These are phyloP conservation scores for Mylabris phalerata DNA, from an alignment of 1,140 invertebrate genomes.

Conservation along the genomic window DNA sequence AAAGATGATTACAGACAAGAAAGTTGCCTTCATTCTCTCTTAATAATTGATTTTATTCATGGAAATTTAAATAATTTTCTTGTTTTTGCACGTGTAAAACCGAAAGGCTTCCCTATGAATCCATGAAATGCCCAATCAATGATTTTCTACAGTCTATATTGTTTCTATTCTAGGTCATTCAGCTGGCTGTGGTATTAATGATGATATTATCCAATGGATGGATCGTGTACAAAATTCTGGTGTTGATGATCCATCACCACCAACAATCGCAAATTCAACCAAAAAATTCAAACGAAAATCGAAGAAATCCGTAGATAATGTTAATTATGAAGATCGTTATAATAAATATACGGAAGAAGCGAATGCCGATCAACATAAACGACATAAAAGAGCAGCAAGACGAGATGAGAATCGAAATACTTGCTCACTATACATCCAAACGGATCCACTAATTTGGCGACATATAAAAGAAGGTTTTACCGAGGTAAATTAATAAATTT, in stretches of 20 bases:
- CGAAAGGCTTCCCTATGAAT: not conserved
- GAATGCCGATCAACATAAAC: slow-evolving; percentile 49
- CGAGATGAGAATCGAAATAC: slow-evolving; percentile 68
- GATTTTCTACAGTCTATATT: not conserved
- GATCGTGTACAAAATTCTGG: slow-evolving; percentile 82
- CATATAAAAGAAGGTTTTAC: slow-evolving; percentile 71
- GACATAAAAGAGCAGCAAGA: slow-evolving; percentile 34
- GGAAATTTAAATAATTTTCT: too few species aligned
- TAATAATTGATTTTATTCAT: too few species aligned
- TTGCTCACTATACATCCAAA: slow-evolving; percentile 94
- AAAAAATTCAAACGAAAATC: slow-evolving; percentile 21
- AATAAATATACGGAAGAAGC: slow-evolving; percentile 61
- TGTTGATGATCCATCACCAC: slow-evolving; percentile 49
- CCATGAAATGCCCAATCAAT: not conserved
- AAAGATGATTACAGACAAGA: too few species aligned
- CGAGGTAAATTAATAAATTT: slow-evolving; percentile 44
- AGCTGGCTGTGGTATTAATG: slow-evolving; percentile 79
- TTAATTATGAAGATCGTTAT: slow-evolving; percentile 40
- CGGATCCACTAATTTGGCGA: slow-evolving; percentile 94
- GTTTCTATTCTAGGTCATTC: slow-evolving; percentile 50
- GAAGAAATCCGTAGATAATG: slow-evolving; percentile 40
- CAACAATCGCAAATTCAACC: slow-evolving; percentile 25
- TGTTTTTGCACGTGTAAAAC: too few species aligned
- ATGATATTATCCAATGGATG: slow-evolving; percentile 87
- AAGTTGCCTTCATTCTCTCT: too few species aligned